phyloP scores from a whole-genome alignment of 1,140 invertebrate species.

The Nebria ingens region DNA sequence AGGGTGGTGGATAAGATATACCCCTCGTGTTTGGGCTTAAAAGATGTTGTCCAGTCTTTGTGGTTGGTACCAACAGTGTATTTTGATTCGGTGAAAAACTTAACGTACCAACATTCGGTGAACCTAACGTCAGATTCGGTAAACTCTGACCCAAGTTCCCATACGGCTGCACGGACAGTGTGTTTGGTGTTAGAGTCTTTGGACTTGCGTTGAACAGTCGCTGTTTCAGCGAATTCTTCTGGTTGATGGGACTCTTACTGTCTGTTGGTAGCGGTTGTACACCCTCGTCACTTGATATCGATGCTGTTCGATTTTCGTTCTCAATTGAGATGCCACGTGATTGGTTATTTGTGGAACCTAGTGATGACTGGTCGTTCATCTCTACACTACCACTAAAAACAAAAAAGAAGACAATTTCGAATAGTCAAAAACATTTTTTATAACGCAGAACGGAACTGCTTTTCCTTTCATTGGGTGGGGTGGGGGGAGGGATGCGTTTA shows the following conservation, averaged over 20 bases:
- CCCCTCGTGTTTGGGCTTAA: constrained; percentile 47
- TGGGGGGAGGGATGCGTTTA: too few relatives aligned
- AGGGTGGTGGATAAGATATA: constrained; percentile 66
- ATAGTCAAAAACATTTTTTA: too few relatives aligned
- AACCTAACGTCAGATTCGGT: constrained; percentile 53
- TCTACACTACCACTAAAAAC: constrained; percentile 59
- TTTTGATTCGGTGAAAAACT: constrained; percentile 39
- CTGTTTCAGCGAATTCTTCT: constrained; percentile 32
- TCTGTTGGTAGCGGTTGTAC: constrained; percentile 29
- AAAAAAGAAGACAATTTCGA: too few relatives aligned
- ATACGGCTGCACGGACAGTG: constrained; percentile 61
- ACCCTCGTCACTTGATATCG: constrained; percentile 43
- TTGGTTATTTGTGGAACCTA: constrained; percentile 28
- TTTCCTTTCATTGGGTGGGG: too few relatives aligned
- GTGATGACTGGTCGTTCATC: constrained; percentile 48
- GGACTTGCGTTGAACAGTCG: constrained; percentile 27
- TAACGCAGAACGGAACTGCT: too few relatives aligned
- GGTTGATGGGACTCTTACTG: constrained; percentile 26
- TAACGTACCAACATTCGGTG: constrained; percentile 37
- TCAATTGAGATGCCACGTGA: constrained; percentile 40
- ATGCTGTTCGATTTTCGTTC: constrained; percentile 40
- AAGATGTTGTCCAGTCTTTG: constrained; percentile 38
- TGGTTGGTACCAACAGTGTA: constrained; percentile 40
- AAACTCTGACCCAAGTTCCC: constrained; percentile 58
- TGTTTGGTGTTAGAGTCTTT: constrained; percentile 48